Conservation (phyloP, 2,113 vertebrate genomes). For the Pantherophis guttatus region DNA sequence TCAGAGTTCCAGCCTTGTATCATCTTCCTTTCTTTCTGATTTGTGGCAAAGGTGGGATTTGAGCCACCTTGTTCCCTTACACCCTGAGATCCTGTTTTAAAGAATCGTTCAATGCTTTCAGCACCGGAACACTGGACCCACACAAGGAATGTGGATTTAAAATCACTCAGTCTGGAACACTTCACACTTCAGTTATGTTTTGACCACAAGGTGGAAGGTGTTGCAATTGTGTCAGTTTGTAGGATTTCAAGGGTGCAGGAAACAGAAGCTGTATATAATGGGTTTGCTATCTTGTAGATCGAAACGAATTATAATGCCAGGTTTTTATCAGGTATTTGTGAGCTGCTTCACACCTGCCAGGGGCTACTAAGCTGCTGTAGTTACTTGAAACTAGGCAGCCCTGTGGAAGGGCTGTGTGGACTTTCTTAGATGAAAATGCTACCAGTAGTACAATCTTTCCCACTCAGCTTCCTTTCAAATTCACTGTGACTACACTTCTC, state of each 20-base stretch:
- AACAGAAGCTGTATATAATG: neutral
- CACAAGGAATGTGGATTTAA: neutral
- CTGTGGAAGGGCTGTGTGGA: neutral
- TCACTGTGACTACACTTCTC: neutral
- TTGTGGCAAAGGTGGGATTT: neutral
- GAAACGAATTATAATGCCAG: neutral
- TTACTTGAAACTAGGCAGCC: neutral
- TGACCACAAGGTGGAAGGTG: neutral
- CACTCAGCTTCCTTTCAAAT: neutral
- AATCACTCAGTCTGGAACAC: neutral
- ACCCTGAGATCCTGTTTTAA: neutral
- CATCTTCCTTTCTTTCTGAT: constrained; percentile 8
- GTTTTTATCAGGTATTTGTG: neutral
- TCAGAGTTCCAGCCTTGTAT: neutral
- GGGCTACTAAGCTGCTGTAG: neutral
- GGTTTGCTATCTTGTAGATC: neutral
- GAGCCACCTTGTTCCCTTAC: neutral
- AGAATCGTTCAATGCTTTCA: neutral
- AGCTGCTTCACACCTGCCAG: neutral
- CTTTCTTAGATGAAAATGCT: neutral
- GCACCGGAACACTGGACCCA: neutral
- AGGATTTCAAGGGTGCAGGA: neutral
- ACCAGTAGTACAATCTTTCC: neutral
- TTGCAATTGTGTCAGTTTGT: neutral
- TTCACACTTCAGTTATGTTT: neutral